These are phyloP conservation scores for human (Homo sapiens) DNA, from an alignment of 2,113 vertebrate species.

Conservation along the genomic window GRCh38 chr11:19530001-19530500, in stretches of 20 bases:
- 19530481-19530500: background rate
- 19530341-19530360: background rate
- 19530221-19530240: background rate
- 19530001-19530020: background rate
- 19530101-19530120: too few species aligned
- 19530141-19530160: conserved; percentile 61
- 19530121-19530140: conserved; percentile 65
- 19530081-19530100: background rate
- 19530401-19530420: background rate
- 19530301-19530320: background rate
- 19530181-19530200: background rate
- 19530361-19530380: background rate
- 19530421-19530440: background rate
- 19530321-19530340: background rate
- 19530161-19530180: background rate
- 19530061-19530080: background rate
- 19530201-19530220: background rate
- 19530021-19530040: background rate
- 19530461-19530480: background rate
- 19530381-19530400: background rate
- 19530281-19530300: background rate
- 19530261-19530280: background rate
- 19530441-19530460: fast-evolving
- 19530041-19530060: background rate
- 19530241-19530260: background rate